Base-by-base conservation (phyloP, 23 tunicate species). In the Trididemnum clinides region DNA sequence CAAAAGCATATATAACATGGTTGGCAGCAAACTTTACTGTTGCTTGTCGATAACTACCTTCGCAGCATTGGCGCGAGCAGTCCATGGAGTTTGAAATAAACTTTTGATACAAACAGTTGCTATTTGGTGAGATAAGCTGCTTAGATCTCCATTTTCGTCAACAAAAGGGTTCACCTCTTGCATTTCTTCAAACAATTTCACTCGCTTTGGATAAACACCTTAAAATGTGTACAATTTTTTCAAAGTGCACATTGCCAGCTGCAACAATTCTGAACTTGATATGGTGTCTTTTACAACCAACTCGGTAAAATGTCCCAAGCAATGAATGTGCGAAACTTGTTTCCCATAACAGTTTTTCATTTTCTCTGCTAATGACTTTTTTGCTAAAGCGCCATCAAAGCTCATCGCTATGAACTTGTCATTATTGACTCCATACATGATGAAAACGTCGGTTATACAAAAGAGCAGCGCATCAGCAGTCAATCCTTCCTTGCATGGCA, bases 391-490 rank as follows among this genome's bases (percentile, higher is more conserved):
- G 75, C 75, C 75, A 66, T 66, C 37, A 31, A 66, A 66, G 37
- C 75, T 66, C 37, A 31, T 66, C 75, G 75, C 75, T 29, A 32
- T 66, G 75, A 66, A 66, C 37, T 66, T 66, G 75, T 66, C 37
- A 66, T 66, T 66, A 66, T 66, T 66, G 75, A 66, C 75, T 66
- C 75, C 75, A 66, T n/a, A 66, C 75, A 36, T 66, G 75, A 66
- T 29, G 37, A 66, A 66, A 6, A 66, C 75, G 75, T 66, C 75
- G 75, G 75, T 66, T 66, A 66, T 66, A 37, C 31, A 28, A n/a
- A n/a, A 44, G 37, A 66, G 37, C 75, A 66, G 75, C 75, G 36
- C 75, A 66, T 66, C 75, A 66, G 75, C 75, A 66, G 75, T 66
- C 75, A 66, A 66, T 66, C 75, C 75, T 66, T 66, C 75, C 75